Conservation (phyloP, 1,140 invertebrate species). For the Drosophila pruinosa region DNA sequence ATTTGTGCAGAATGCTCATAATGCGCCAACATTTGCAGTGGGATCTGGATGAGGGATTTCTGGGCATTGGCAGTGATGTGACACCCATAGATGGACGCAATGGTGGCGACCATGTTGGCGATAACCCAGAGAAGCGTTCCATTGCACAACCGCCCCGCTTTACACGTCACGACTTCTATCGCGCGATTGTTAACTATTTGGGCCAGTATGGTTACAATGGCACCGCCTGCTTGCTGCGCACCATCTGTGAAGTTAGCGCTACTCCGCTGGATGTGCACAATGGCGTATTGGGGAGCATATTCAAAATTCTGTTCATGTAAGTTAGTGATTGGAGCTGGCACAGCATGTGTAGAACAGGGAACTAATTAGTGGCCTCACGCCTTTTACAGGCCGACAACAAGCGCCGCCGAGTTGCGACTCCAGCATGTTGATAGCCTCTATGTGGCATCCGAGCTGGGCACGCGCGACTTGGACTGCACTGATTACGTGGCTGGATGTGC, state of each 20-base stretch:
- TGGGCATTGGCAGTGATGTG: constrained; percentile 66
- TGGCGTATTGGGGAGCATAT: constrained; percentile 83
- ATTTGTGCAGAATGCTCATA: neutral
- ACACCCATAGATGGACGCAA: constrained; percentile 61
- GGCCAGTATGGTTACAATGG: constrained; percentile 83
- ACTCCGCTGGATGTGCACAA: constrained; percentile 82
- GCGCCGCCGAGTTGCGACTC: constrained; percentile 51
- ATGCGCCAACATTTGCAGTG: constrained; percentile 45
- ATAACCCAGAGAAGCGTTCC: constrained; percentile 37
- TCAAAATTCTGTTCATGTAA: constrained; percentile 84
- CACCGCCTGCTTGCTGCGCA: constrained; percentile 83
- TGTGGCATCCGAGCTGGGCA: constrained; percentile 54
- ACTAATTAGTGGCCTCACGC: constrained; percentile 53
- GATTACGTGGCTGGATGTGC: constrained; percentile 62
- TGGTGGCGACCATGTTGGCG: neutral
- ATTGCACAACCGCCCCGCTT: constrained; percentile 32
- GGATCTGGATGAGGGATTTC: constrained; percentile 59
- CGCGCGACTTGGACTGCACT: constrained; percentile 50
- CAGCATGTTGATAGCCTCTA: constrained; percentile 60
- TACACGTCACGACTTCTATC: constrained; percentile 65
- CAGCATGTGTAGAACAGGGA: neutral
- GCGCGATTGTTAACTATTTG: constrained; percentile 65
- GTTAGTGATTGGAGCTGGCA: constrained; percentile 24
- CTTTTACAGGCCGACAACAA: constrained; percentile 55
- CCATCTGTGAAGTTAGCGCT: constrained; percentile 83